Evolutionary conservation across 2,113 vertebrate species (phyloP), one percentile per base, ranked within the genome.

Genomic region (Cynocephalus volans): DNA sequence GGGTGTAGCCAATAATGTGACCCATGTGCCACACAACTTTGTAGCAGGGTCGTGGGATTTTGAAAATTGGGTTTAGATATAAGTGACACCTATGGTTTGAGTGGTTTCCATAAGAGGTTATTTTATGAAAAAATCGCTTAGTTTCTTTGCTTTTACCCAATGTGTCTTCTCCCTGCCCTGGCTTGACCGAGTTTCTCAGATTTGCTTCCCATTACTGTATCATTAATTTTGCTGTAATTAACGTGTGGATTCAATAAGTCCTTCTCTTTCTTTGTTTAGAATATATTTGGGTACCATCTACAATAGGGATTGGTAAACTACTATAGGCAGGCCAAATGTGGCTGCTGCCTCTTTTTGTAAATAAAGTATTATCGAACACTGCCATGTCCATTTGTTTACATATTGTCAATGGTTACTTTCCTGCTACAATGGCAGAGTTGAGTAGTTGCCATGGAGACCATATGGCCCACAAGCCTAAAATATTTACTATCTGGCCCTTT

Each of bases 211-310:
- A 5, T 85, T 64, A 24, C 41, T 41, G 41, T 1, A 70, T 45
- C 89, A 52, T 84, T 82, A 81, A 48, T 62, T 64, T 70, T 70
- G 28, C 45, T 81, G 48, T 24, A 50, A 33, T 80, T 65, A 95
- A 82, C 18, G 1, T 92, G 4, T 50, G 18, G 31, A 90, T 26
- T 36, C 15, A 77, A 33, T 75, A 76, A 82, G 10, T 70, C 54
- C n/a, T 70, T 81, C 28, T 77, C 8, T 65, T 80, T 75, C 24
- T 93, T 85, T 86, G 19, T 87, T 76, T 75, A 87, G 12, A 87
- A 41, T 36, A 90, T 70, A 87, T 82, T 33, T 87, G 62, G 48
- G 21, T 31, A 54, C 6, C 36, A 64, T 8, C 28, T 77, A 33
- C 58, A 26, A 41, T 8, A 85, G 4, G 48, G 4, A 77, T 31